phyloP scores from a whole-genome alignment of 2,797 vertebrate genomes.

The Chelonia mydas region DNA sequence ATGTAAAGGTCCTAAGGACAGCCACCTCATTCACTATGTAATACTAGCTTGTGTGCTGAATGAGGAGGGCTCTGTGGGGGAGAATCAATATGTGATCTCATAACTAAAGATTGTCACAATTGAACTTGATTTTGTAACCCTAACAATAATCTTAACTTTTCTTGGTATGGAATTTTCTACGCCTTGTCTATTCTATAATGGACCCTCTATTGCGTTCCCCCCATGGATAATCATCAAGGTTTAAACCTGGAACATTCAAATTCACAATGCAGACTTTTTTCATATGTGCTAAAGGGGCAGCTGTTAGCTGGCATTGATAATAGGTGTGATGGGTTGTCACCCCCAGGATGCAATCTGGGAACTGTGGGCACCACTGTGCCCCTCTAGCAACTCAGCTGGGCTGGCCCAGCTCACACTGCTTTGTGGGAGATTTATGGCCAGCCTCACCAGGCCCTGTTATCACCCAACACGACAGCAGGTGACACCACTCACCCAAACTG shows the following conservation, averaged over 20 bases:
- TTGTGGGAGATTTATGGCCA: too few species aligned
- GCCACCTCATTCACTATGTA: not conserved
- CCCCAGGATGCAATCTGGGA: too few species aligned
- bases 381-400: too few species aligned
- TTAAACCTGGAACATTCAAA: not conserved
- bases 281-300: not conserved
- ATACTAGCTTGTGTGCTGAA: not conserved
- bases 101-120: not conserved
- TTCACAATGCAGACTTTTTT: not conserved
- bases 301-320: not conserved
- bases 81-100: not conserved
- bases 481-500: too few species aligned
- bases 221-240: not conserved
- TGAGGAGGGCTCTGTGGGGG: not conserved
- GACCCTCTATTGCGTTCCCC: not conserved
- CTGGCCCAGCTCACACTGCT: too few species aligned
- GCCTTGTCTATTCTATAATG: not conserved
- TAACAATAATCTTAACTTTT: fast-evolving
- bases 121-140: not conserved
- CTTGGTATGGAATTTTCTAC: not conserved
- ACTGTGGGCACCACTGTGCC: too few species aligned
- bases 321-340: too few species aligned
- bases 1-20: not conserved
- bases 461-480: too few species aligned
- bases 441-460: too few species aligned